Conservation (phyloP, 2,888 invertebrate species). For the Metellina segmentata region DNA sequence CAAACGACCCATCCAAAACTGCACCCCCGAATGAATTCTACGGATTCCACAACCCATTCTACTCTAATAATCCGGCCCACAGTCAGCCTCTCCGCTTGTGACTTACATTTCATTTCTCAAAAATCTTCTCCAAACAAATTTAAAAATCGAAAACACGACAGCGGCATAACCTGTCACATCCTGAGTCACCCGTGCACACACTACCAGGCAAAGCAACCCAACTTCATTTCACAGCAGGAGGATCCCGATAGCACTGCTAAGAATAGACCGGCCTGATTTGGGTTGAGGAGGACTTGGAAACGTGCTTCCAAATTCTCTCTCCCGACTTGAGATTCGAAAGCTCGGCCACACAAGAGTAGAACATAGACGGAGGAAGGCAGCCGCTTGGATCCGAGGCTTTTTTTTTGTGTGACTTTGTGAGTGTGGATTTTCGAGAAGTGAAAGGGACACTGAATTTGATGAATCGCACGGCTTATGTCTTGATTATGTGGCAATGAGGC, state of each 20-base stretch:
- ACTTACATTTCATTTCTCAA: slow-evolving; percentile 22
- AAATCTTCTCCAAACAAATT: not conserved
- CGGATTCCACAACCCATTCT: slow-evolving; percentile 12
- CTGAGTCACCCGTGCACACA: slow-evolving; percentile 51
- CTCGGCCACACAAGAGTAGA: no score
- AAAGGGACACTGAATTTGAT: not conserved
- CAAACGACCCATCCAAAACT: no score
- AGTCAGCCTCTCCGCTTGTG: not conserved
- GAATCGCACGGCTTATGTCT: not conserved
- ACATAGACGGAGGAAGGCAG: not conserved
- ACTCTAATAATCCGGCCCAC: not conserved
- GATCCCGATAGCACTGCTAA: slow-evolving; percentile 7
- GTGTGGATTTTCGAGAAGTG: not conserved
- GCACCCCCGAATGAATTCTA: not conserved
- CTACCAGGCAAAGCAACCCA: slow-evolving; percentile 9
- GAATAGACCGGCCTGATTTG: slow-evolving; percentile 50
- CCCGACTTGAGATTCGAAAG: not conserved
- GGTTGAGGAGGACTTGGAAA: slow-evolving; percentile 33
- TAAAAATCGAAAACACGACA: not conserved
- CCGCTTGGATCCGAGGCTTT: not conserved
- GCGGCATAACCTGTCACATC: slow-evolving; percentile 32
- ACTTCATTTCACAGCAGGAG: slow-evolving; percentile 31
- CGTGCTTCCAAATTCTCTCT: slow-evolving; percentile 7
- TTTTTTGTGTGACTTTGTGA: not conserved
- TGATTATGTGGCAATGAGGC: not conserved